Base-by-base conservation (phyloP, 2,113 vertebrate genomes). In the Labeo rohita region DNA sequence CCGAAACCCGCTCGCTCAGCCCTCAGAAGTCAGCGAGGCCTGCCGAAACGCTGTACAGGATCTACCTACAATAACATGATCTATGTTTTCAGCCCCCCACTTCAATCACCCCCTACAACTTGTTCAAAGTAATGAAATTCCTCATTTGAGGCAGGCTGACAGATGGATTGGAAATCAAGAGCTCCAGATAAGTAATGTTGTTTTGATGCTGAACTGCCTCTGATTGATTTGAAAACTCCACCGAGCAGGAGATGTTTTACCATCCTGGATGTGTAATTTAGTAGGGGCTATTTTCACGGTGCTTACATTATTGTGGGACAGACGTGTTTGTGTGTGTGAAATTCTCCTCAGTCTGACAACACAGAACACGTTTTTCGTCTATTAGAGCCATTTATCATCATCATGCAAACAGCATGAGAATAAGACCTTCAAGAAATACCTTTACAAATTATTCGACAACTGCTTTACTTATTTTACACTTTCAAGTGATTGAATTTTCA, bases 101-200 rank as follows among this genome's bases (percentile, higher is more conserved):
- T 79, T 85, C 77, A 80, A 80, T 80, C 87, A 90, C 87, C 85
- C 74, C 79, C 80, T 52, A 36, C 82, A 90, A 93, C 93, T 94
- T 94, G 93, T 95, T 95, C 92, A 94, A 93, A 94, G 92, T 94
- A 94, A 95, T 94, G 92, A 94, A 93, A 95, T 94, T 95, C 92
- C 92, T 93, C 93, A 94, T 94, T 95, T 95, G 93, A 93, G 85
- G 87, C 83, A 56, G 82, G 89, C 90, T 93, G 94, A 94, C 93
- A 95, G 94, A 95, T 93, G 94, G 91, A 95, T 94, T 94, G 91
- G 89, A 94, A 95, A 95, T 95, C 94, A 95, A 95, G 93, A 93
- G 91, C 91, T 91, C 91, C 91, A 92, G 93, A 94, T 94, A 95
- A 95, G 92, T 95, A 94, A 95, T 95, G 94, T 90, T 91, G 94